Evolutionary conservation across 2,113 vertebrate genomes (phyloP).

Genomic region (Monopterus albus): DNA sequence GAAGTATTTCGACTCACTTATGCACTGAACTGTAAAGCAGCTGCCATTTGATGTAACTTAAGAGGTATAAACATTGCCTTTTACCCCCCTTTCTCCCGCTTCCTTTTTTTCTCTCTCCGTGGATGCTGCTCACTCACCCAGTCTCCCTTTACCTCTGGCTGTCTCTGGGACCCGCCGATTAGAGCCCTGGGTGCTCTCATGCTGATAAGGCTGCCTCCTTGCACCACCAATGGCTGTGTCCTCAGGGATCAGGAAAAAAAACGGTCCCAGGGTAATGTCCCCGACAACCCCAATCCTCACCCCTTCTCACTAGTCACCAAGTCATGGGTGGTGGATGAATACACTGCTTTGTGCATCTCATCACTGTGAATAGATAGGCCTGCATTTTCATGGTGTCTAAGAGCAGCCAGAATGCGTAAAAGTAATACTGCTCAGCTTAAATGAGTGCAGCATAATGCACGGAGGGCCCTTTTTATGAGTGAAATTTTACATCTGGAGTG

Average conservation of each 20-base stretch:
- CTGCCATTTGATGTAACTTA: constrained; percentile 66
- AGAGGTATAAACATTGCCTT: constrained; percentile 56
- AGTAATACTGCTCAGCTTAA: constrained; percentile 26
- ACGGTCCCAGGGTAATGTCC: constrained; percentile 54
- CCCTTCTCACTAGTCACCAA: constrained; percentile 26
- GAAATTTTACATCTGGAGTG: constrained; percentile 35
- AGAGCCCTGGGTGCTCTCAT: constrained; percentile 85
- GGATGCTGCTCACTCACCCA: constrained; percentile 63
- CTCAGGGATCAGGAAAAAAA: constrained; percentile 55
- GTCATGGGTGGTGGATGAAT: constrained; percentile 50
- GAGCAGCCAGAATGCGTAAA: constrained; percentile 26
- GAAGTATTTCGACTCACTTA: constrained; percentile 57
- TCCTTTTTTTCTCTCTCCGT: constrained; percentile 17
- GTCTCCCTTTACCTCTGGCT: constrained; percentile 60
- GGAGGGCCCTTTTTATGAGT: constrained; percentile 32
- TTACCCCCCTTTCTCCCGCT: constrained; percentile 2
- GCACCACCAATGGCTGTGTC: constrained; percentile 62
- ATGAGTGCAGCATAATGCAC: constrained; percentile 43
- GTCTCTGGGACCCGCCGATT: constrained; percentile 84
- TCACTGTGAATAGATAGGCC: constrained; percentile 43
- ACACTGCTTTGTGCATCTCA: constrained; percentile 11
- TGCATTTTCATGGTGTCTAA: constrained; percentile 51
- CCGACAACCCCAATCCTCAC: constrained; percentile 26
- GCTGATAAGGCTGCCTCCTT: constrained; percentile 80
- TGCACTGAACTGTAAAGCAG: constrained; percentile 64